These are phyloP conservation scores for Spodoptera picta DNA, from an alignment of 2,888 invertebrate species.

Conservation along the genomic window DNA sequence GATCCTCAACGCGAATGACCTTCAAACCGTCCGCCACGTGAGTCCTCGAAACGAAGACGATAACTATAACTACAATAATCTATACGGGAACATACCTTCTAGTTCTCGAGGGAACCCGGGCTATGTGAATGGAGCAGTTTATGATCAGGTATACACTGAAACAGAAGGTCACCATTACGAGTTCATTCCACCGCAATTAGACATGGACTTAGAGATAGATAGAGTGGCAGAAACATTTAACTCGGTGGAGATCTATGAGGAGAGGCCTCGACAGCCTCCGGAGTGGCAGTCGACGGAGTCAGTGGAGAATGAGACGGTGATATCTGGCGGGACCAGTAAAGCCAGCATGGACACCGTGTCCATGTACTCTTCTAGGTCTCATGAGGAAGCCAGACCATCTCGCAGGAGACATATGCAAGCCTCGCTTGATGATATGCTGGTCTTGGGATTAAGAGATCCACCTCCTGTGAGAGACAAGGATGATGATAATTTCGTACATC, in stretches of 20 bases:
- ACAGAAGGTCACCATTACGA: conserved; percentile 82
- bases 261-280: conserved; percentile 67
- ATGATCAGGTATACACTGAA: conserved; percentile 84
- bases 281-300: conserved; percentile 82
- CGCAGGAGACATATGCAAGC: conserved; percentile 78
- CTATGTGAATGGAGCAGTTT: conserved; percentile 74
- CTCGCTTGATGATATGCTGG: conserved; percentile 89
- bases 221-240: conserved; percentile 77
- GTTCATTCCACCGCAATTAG: conserved; percentile 71
- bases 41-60: conserved; percentile 80
- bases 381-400: conserved; percentile 82
- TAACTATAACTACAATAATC: conserved; percentile 83
- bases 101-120: conserved; percentile 61
- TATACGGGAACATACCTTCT: conserved; percentile 77
- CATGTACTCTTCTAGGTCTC: conserved; percentile 89
- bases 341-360: conserved; percentile 88
- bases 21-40: conserved; percentile 72
- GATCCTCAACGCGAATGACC: conserved; percentile 77
- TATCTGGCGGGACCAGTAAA: conserved; percentile 75
- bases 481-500: conserved; percentile 83
- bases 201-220: conserved; percentile 75
- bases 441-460: conserved; percentile 77
- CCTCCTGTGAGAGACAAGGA: conserved; percentile 68
- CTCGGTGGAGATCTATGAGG: conserved; percentile 83
- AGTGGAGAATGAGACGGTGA: conserved; percentile 88